These are phyloP conservation scores for Poeciliopsis infans DNA, from an alignment of 2,797 vertebrate species.

Conservation along the genomic window DNA sequence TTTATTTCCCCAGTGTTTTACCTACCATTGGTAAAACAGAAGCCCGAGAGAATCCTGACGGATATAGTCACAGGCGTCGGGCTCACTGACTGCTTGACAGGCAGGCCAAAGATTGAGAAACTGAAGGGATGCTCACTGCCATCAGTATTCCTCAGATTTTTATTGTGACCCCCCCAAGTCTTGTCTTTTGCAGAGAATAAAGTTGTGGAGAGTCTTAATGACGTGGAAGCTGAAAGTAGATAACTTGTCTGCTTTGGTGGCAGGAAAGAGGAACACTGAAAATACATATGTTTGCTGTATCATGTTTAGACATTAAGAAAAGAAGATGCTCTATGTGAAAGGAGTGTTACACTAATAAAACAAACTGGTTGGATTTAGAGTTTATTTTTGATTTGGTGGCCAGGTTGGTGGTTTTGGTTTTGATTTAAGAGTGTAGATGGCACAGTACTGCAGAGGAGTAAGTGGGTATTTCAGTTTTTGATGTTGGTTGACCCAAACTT, in stretches of 20 bases:
- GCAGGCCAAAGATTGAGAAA: background rate
- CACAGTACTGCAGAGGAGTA: background rate
- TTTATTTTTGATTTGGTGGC: background rate
- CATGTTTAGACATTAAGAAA: background rate
- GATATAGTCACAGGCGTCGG: background rate
- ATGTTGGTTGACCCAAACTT: background rate
- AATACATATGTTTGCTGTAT: background rate
- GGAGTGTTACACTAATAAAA: background rate
- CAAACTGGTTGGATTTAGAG: background rate
- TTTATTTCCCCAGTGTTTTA: background rate
- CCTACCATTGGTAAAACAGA: background rate
- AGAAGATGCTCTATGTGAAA: background rate
- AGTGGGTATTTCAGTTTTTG: background rate
- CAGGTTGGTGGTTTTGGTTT: background rate
- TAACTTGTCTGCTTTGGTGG: too few species aligned
- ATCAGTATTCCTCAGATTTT: background rate
- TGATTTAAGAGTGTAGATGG: background rate
- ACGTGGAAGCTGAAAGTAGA: background rate
- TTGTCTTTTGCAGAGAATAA: background rate
- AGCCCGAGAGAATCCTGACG: background rate
- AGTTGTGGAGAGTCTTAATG: background rate
- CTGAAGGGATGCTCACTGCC: background rate
- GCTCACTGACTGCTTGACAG: background rate
- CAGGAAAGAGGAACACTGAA: background rate
- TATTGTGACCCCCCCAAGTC: background rate